Base-by-base conservation (phyloP, 2,888 invertebrate species). In the Agrochola lychnidis region DNA sequence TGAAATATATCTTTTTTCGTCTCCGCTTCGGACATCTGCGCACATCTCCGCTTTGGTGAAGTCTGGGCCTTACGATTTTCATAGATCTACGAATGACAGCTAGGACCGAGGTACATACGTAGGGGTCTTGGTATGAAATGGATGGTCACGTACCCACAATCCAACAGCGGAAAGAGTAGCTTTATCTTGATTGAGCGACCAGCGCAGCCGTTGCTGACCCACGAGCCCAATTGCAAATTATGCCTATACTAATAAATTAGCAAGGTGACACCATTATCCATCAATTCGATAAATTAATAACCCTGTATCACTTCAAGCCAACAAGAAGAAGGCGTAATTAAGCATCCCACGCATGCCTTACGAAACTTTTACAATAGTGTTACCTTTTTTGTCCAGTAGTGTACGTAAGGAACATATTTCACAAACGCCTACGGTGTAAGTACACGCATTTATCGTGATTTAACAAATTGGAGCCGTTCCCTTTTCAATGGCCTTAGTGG, bases 401-500 rank as follows among this genome's bases (percentile, higher is more conserved):
- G 66, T 70, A 61, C n/a, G 30, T 14, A 75, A 70, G 70, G 67
- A 76, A 70, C 73, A 86, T 78, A 81, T 82, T 83, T 79, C 82
- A 56, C 82, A 86, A 84, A 81, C 86, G 67, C 82, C 82, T 75
- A 68, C 81, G 66, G 36, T 42, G 48, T 68, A 70, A 63, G 72
- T 69, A 74, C 79, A 69, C 66, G 53, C 75, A 83, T 85, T 82
- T 86, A 87, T 85, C 82, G 67, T 69, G 83, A 83, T 85, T 86
- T 82, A 78, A 82, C 85, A 86, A 88, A 87, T 87, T 87, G 84
- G 48, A 59, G 68, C 88, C 87, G 48, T 88, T 88, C 87, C 86
- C 86, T 87, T 87, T 78, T 64, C 66, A 40, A 73, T 73, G 87
- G 70, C 87, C 87, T 85, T 78, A 79, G 72, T 70, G 36, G 85